A percentile compares a stretch with the other conserved stretches of the same genome.
phyloP scores from a whole-genome alignment of 2,888 invertebrate species.

The Mimumesa dahlbomi region DNA sequence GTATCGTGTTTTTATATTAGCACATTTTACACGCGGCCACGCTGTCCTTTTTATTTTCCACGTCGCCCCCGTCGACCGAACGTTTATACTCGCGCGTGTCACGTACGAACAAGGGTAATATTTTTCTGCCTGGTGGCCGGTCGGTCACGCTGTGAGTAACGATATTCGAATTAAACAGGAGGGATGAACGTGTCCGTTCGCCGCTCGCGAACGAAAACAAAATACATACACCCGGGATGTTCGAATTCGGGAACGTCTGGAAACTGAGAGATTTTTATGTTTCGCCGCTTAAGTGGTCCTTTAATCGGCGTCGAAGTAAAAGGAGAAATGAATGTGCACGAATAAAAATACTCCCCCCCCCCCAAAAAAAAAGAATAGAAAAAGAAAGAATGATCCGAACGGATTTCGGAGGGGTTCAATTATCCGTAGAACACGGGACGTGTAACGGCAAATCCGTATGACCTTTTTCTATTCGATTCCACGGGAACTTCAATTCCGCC shows the following conservation, averaged over 20 bases:
- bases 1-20: neutral
- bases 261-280: neutral
- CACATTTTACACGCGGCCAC: neutral
- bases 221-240: too few relatives aligned
- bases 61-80: too few relatives aligned
- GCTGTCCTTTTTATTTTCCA: too few relatives aligned
- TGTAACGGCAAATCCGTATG: conserved; percentile 56
- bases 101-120: too few relatives aligned
- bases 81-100: too few relatives aligned
- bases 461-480: conserved; percentile 63
- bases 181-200: too few relatives aligned
- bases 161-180: too few relatives aligned
- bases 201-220: too few relatives aligned
- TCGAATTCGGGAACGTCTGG: neutral
- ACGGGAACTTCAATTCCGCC: conserved; percentile 55
- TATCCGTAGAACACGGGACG: conserved; percentile 48
- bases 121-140: too few relatives aligned
- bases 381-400: conserved; percentile 42
- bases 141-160: too few relatives aligned
- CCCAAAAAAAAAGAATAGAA: too few relatives aligned
- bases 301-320: conserved; percentile 47
- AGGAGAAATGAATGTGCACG: conserved; percentile 20
- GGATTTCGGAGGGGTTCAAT: conserved; percentile 63
- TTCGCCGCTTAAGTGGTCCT: conserved; percentile 20
- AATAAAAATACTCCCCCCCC: too few relatives aligned